Conservation (phyloP, 2,113 vertebrate genomes). For the Cricetomys ansorgei region DNA sequence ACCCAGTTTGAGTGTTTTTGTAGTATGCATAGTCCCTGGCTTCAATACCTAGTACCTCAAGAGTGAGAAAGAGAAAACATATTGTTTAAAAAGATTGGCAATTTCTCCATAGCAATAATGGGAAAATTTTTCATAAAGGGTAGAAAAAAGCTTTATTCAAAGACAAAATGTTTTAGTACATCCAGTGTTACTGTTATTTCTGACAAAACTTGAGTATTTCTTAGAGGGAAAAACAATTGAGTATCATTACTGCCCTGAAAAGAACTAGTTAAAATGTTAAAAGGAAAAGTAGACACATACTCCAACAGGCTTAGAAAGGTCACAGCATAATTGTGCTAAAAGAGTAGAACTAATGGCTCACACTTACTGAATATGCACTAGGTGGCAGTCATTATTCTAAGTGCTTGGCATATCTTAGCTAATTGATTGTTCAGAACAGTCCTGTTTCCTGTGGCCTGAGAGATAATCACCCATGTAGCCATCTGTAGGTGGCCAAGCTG, state of each 20-base stretch:
- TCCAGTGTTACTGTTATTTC: background rate
- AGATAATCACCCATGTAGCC: background rate
- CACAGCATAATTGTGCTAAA: background rate
- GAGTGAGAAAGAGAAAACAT: background rate
- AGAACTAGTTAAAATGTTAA: background rate
- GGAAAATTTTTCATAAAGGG: background rate
- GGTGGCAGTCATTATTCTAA: background rate
- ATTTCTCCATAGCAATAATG: background rate
- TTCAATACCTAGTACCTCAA: background rate
- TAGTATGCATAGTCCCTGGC: no score
- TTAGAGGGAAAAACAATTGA: background rate
- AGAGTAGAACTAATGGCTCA: background rate
- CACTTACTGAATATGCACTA: background rate
- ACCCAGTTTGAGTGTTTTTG: background rate
- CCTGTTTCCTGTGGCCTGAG: background rate
- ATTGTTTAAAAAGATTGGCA: background rate
- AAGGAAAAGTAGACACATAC: background rate
- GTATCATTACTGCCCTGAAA: background rate
- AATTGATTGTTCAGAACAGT: background rate
- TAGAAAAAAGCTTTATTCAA: background rate
- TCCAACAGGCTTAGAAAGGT: background rate
- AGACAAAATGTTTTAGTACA: background rate
- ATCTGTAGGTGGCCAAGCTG: background rate
- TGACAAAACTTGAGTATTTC: constrained; percentile 27
- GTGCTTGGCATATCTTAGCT: background rate